Percentiles rank a stretch among this genome's conserved stretches.
Evolutionary conservation across 2,113 vertebrate genomes (phyloP).

Genomic region (Steatornis caripensis): DNA sequence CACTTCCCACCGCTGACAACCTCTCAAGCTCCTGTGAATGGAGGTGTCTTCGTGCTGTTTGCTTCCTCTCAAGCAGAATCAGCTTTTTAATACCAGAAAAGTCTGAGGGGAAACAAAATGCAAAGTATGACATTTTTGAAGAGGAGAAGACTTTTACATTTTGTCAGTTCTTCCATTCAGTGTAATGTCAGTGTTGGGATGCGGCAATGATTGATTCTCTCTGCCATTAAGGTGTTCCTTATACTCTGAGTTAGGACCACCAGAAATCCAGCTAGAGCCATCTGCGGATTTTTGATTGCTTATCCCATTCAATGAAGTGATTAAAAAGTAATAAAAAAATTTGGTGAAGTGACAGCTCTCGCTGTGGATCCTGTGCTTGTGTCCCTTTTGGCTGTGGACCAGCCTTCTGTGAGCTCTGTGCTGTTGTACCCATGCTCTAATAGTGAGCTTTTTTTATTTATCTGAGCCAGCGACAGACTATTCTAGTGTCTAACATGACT

Average conservation of each 20-base stretch:
- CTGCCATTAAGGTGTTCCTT: neutral
- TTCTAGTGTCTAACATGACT: neutral
- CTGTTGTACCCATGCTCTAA: neutral
- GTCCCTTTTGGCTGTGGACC: neutral
- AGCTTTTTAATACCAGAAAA: neutral
- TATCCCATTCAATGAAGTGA: neutral
- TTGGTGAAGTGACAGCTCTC: neutral
- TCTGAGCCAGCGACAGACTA: neutral
- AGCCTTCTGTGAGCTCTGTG: neutral
- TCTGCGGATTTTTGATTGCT: neutral
- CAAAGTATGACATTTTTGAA: neutral
- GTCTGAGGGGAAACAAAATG: neutral
- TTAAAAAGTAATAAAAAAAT: neutral
- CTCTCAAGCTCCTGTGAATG: constrained; percentile 7
- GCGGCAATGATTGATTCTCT: neutral
- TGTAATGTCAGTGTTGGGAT: neutral
- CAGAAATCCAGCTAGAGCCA: neutral
- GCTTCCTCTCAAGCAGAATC: neutral
- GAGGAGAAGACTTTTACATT: neutral
- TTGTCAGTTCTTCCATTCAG: neutral
- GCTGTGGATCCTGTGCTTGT: rapidly evolving
- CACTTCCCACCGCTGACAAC: neutral
- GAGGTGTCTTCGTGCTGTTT: neutral
- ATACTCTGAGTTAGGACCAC: neutral
- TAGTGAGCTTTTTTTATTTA: neutral